Conservation (phyloP, 2,888 invertebrate species). For the Drosophila mimica region DNA sequence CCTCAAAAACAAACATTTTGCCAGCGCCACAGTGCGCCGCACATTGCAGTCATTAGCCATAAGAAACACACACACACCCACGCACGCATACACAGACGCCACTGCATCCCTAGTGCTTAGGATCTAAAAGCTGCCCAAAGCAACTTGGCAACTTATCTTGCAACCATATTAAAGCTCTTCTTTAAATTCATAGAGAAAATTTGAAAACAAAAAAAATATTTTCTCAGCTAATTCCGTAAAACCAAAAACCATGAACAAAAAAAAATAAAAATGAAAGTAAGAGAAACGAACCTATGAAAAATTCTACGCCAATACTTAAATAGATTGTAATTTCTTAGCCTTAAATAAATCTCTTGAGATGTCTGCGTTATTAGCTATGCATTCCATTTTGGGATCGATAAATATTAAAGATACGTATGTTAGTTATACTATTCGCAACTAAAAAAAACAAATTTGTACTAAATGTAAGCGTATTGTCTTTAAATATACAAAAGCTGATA, state of each 20-base stretch:
- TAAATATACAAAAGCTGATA: slow-evolving; percentile 49
- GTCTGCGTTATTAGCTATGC: slow-evolving; percentile 42
- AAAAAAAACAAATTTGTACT: slow-evolving; percentile 22
- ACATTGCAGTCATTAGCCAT: slow-evolving; percentile 62
- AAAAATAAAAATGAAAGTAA: not conserved
- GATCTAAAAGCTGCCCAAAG: slow-evolving; percentile 40
- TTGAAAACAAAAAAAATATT: not conserved
- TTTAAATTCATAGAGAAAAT: slow-evolving; percentile 16
- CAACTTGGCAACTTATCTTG: slow-evolving; percentile 34
- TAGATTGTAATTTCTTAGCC: slow-evolving; percentile 71
- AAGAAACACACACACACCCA: slow-evolving; percentile 31
- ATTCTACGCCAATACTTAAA: slow-evolving; percentile 77
- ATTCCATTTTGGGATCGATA: slow-evolving; percentile 51
- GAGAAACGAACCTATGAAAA: slow-evolving; percentile 26
- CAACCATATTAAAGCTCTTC: slow-evolving; percentile 18
- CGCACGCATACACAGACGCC: not conserved
- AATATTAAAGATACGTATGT: slow-evolving; percentile 48
- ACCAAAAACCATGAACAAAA: slow-evolving; percentile 14
- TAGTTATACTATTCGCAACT: slow-evolving; percentile 25
- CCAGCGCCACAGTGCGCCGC: slow-evolving; percentile 39
- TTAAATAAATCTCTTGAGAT: slow-evolving; percentile 48
- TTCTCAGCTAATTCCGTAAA: slow-evolving; percentile 31
- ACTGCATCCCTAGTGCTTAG: slow-evolving; percentile 27
- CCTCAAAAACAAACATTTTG: slow-evolving; percentile 51
- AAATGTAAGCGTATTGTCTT: slow-evolving; percentile 55